phyloP scores from a whole-genome alignment of 2,797 vertebrate genomes.

The Gallinago stenura region DNA sequence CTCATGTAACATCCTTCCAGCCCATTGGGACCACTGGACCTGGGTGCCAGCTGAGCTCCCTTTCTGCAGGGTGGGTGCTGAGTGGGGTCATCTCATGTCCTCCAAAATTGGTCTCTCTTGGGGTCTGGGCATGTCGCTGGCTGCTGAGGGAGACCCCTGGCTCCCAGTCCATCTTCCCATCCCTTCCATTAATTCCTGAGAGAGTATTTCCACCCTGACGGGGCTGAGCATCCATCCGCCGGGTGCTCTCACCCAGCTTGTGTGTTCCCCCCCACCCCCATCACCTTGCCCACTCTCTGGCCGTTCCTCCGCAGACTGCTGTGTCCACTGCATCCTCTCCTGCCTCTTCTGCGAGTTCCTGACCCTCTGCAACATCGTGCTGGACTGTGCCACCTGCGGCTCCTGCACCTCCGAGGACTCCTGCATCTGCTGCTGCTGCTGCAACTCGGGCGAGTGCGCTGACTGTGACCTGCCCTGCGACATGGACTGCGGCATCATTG shows the following conservation, averaged over 20 bases:
- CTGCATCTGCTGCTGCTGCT: slow-evolving; percentile 97
- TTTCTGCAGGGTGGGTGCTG: not conserved
- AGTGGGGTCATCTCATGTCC: fast-evolving
- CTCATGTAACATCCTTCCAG: not conserved
- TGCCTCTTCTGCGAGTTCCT: slow-evolving; percentile 99
- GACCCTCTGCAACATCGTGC: slow-evolving; percentile 94
- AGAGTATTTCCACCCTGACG: fast-evolving
- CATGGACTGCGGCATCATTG: slow-evolving; percentile 98
- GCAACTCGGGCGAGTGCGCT: slow-evolving; percentile 91
- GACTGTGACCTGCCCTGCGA: slow-evolving; percentile 97
- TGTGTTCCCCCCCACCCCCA: too few species aligned
- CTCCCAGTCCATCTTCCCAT: not conserved
- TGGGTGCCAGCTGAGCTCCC: not conserved
- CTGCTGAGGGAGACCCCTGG: not conserved
- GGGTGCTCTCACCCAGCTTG: not conserved
- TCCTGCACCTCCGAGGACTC: slow-evolving; percentile 92
- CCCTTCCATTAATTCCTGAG: not conserved
- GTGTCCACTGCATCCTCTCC: slow-evolving; percentile 97
- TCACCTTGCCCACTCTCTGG: not conserved
- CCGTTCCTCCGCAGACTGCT: slow-evolving; percentile 85
- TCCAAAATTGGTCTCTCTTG: not conserved
- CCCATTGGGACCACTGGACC: fast-evolving
- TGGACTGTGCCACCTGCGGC: slow-evolving; percentile 97
- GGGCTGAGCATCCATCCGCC: fast-evolving
- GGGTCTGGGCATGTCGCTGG: not conserved